Base-by-base conservation (phyloP, 2,113 vertebrate species). In the Antechinus stuartii region DNA sequence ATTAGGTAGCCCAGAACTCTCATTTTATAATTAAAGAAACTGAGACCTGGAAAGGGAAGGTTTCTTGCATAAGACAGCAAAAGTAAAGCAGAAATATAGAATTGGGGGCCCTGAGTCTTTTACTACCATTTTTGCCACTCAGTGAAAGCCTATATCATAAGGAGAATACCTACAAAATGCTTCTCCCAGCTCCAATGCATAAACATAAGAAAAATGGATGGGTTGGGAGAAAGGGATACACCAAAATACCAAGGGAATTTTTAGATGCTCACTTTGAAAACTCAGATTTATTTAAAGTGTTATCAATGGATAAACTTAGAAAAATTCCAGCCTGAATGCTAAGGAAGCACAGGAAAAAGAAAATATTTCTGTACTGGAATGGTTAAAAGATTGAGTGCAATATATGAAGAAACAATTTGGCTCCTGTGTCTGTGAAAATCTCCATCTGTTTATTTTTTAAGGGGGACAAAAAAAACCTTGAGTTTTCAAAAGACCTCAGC, bases 211-310 rank as follows among this genome's bases (percentile, higher is more conserved):
- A 84, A 42, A 84, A 84, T 22, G 35, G n/a, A 84, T 84, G n/a
- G 19, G 16, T 84, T 84, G n/a, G 35, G 19, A n/a, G 68, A 16
- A 84, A 42, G 35, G n/a, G 5, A 84, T 84, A 84, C n/a, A 42
- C 16, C 68, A 84, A 84, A 84, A 42, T 76, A 76, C 16, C 68
- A 84, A 84, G 68, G 22, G n/a, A 84, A 84, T 42, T 42, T 84
- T 42, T 84, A 84, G n/a, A 84, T 84, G 68, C n/a, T 84, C n/a
- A 84, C n/a, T 84, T 68, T 84, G 68, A 42, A 84, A 84, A 84
- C n/a, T 42, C 42, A 84, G n/a, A 6, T 84, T 84, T 76, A 68
- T 76, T n/a, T n/a, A 76, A 68, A n/a, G 3, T 76, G 30, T n/a
- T 76, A 19, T 42, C 68, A 84, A 84, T 84, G 19, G 68, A 42